Percentiles rank a stretch among this genome's conserved stretches.
Conservation (phyloP, 2,888 invertebrate species). For the Hypena proboscidalis region DNA sequence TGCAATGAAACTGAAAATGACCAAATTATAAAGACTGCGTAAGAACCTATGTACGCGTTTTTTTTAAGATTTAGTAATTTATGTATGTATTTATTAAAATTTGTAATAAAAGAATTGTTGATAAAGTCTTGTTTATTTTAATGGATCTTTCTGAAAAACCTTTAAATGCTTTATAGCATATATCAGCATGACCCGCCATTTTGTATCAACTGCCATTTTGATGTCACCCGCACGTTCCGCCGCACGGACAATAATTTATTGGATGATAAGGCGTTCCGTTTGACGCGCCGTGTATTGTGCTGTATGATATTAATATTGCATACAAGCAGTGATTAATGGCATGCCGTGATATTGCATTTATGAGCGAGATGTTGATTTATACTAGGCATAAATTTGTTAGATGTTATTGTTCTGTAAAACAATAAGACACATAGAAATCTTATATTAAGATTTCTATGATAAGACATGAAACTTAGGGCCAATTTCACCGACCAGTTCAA, state of each 20-base stretch:
- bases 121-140: not conserved
- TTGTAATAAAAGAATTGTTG: slow-evolving; percentile 8
- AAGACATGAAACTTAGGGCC: too few relatives aligned
- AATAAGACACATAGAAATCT: too few relatives aligned
- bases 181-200: slow-evolving; percentile 2
- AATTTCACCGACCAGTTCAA: too few relatives aligned
- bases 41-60: slow-evolving; percentile 4
- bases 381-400: not conserved
- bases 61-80: slow-evolving; percentile 9
- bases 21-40: slow-evolving; percentile 8
- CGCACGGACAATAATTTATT: slow-evolving; percentile 45
- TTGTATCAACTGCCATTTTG: slow-evolving; percentile 34
- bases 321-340: slow-evolving; percentile 51
- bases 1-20: not conserved
- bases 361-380: slow-evolving; percentile 1
- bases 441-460: too few relatives aligned
- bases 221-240: slow-evolving; percentile 28
- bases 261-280: slow-evolving; percentile 45
- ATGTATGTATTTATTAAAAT: slow-evolving; percentile 9
- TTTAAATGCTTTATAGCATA: not conserved
- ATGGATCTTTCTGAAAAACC: not conserved
- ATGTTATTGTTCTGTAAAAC: too few relatives aligned
- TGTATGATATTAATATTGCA: slow-evolving; percentile 41
- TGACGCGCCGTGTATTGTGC: slow-evolving; percentile 48
- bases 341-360: slow-evolving; percentile 41